Conservation (phyloP, 2,888 invertebrate genomes). For the Xestia rhomboidea region DNA sequence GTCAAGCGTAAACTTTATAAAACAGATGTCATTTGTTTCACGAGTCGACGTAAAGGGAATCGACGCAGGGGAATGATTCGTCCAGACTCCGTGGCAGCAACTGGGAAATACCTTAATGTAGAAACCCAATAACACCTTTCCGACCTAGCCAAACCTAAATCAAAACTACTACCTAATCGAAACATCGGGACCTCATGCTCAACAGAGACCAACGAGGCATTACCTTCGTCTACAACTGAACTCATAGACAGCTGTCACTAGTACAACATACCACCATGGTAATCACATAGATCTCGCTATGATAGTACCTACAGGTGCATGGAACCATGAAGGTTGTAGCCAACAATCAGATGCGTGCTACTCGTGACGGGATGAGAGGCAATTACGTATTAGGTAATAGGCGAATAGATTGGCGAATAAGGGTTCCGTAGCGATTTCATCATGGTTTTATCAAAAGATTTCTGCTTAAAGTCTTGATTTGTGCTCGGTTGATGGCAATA, state of each 20-base stretch:
- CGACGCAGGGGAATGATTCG: too few relatives aligned
- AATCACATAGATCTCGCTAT: constrained; percentile 30
- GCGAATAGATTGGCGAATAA: neutral
- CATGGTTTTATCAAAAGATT: neutral
- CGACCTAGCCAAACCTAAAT: too few relatives aligned
- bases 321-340: constrained; percentile 60
- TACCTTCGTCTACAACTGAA: neutral
- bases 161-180: too few relatives aligned
- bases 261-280: constrained; percentile 3
- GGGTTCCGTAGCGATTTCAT: constrained; percentile 15
- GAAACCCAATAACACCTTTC: too few relatives aligned
- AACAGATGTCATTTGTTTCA: too few relatives aligned
- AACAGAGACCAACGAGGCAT: neutral
- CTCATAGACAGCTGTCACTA: neutral
- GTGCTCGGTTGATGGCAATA: neutral
- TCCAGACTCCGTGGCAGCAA: neutral
- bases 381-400: neutral
- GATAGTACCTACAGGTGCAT: constrained; percentile 38
- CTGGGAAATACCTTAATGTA: neutral
- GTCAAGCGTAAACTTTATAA: too few relatives aligned
- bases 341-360: constrained; percentile 50
- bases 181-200: neutral
- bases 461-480: neutral
- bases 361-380: constrained; percentile 12
- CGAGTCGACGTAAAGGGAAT: too few relatives aligned